Evolutionary conservation across 2,113 vertebrate genomes (phyloP).

Genomic region (Oncorhynchus keta): DNA sequence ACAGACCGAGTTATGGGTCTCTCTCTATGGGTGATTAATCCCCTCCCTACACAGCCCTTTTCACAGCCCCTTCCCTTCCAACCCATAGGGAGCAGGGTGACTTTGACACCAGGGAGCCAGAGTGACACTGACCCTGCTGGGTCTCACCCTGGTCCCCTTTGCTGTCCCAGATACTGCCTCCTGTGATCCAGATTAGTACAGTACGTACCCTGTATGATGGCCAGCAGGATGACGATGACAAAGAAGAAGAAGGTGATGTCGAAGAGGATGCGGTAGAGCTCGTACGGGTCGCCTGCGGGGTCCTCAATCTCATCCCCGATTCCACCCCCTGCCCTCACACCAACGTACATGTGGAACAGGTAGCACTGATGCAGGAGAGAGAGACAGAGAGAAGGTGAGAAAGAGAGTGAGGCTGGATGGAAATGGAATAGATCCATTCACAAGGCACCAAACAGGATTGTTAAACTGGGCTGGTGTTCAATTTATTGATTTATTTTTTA

Average conservation of each 20-base stretch:
- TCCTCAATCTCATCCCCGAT: slow-evolving; percentile 98
- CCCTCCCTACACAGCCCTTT: background rate
- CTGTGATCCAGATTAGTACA: background rate
- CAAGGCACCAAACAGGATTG: too few species aligned
- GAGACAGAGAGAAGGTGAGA: background rate
- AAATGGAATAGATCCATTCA: background rate
- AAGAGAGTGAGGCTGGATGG: too few species aligned
- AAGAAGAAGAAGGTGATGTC: slow-evolving; percentile 99
- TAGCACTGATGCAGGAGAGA: background rate
- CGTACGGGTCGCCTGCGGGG: slow-evolving; percentile 95
- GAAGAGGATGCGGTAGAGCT: slow-evolving; percentile 97
- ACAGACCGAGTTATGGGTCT: background rate
- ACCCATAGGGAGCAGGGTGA: slow-evolving; percentile 7
- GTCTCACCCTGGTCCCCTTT: background rate
- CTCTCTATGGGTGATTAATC: background rate
- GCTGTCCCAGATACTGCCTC: too few species aligned
- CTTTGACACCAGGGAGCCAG: slow-evolving; percentile 8
- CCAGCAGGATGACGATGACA: slow-evolving; percentile 95
- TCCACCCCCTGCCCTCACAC: slow-evolving; percentile 93
- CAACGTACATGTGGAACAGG: slow-evolving; percentile 98
- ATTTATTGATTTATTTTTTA: too few species aligned
- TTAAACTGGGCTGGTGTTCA: too few species aligned
- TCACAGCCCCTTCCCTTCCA: too few species aligned
- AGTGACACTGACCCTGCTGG: background rate
- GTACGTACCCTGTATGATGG: slow-evolving; percentile 92